Percentiles rank a stretch among this genome's conserved stretches.
phyloP scores from a whole-genome alignment of 2,888 invertebrate genomes.

The Hydriomena furcata region DNA sequence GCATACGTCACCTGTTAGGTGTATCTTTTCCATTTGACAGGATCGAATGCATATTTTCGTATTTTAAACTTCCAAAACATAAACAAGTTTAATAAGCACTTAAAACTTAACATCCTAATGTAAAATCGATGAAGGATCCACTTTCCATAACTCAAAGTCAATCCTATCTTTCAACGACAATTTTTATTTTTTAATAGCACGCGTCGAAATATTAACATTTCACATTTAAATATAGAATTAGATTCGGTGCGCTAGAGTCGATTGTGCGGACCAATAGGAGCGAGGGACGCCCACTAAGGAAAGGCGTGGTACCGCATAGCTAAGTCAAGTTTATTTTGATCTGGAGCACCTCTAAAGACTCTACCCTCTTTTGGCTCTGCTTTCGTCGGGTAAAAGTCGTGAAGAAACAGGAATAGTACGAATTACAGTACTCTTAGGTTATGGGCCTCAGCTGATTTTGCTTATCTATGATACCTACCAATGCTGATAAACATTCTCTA shows the following conservation, averaged over 20 bases:
- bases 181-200: constrained; percentile 39
- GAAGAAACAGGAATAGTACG: too few relatives aligned
- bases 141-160: constrained; percentile 23
- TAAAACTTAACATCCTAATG: constrained; percentile 4
- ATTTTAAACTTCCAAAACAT: too few relatives aligned
- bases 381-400: too few relatives aligned
- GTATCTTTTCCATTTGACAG: too few relatives aligned
- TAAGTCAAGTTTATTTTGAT: constrained; percentile 6
- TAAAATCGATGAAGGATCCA: constrained; percentile 46
- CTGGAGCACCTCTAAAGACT: background rate
- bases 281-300: constrained; percentile 30
- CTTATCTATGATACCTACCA: too few relatives aligned
- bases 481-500: too few relatives aligned
- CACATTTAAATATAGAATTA: constrained; percentile 26
- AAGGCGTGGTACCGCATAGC: constrained; percentile 32
- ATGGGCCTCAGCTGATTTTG: too few relatives aligned
- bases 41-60: too few relatives aligned
- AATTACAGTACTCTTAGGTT: too few relatives aligned
- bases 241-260: constrained; percentile 39
- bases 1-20: too few relatives aligned
- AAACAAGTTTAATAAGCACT: background rate
- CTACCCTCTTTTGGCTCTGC: too few relatives aligned
- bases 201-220: constrained; percentile 44
- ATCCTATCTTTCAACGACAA: constrained; percentile 12
- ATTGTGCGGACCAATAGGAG: constrained; percentile 37